Evolutionary conservation across 2,797 vertebrate genomes (phyloP).

Genomic region (Crossoptilon crossoptilon): DNA sequence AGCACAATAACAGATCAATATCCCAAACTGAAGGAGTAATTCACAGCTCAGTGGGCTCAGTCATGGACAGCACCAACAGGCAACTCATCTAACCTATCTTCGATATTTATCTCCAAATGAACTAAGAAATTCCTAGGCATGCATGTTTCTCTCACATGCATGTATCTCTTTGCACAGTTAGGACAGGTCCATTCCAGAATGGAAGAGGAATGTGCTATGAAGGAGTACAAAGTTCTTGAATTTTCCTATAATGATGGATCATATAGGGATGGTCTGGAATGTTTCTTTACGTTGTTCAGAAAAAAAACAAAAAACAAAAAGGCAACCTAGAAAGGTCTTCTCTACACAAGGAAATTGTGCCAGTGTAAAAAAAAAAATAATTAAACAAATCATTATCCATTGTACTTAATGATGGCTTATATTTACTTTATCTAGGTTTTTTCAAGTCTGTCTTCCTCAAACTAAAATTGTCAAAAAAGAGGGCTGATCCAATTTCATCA

Average conservation of each 20-base stretch:
- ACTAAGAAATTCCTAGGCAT: neutral
- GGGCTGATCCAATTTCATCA: constrained; percentile 42
- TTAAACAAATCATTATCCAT: neutral
- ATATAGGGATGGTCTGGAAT: neutral
- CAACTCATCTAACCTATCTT: neutral
- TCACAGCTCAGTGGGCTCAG: neutral
- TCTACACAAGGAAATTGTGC: neutral
- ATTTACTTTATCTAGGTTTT: constrained; percentile 46
- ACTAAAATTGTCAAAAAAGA: neutral
- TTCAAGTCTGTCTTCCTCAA: constrained; percentile 25
- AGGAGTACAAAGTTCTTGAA: neutral
- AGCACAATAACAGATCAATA: neutral
- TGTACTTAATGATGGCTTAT: neutral
- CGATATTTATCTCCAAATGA: neutral
- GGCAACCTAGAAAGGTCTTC: neutral
- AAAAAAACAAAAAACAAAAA: neutral
- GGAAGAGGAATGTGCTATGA: neutral
- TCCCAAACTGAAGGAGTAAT: neutral
- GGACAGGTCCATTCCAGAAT: neutral
- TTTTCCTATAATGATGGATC: neutral
- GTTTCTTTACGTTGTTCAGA: neutral
- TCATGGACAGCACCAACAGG: neutral
- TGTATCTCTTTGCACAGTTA: neutral
- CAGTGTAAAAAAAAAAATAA: neutral
- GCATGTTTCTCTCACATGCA: neutral